Base-by-base conservation (phyloP, 2,888 invertebrate species). In the Nasonovia ribisnigri region DNA sequence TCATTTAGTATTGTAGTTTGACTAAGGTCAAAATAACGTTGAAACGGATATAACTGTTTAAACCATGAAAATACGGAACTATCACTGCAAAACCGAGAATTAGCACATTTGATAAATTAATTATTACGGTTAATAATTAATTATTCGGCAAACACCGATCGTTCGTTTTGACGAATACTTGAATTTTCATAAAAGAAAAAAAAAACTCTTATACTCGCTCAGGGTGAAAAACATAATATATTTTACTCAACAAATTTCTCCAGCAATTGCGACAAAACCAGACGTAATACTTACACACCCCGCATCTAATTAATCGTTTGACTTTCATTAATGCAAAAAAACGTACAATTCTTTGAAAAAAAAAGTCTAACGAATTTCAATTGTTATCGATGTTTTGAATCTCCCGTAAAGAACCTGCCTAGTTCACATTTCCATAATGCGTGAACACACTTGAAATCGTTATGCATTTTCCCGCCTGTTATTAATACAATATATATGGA, bases 261-360 rank as follows among this genome's bases (percentile, higher is more conserved):
- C 84, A 36, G 46, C 57, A n/a, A 84, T 84, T 84, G 84, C 51
- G 57, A 84, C 84, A 89, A 88, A 26, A 84, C 84, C 84, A 84
- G 93, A 93, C 93, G 84, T 93, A 57, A 89, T 90, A 88, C 88
- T 13, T 60, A 54, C 36, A 36, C 89, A 88, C 89, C 57, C 84
- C 93, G 46, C 43, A 48, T 84, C 93, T 93, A 93, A 93, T 93
- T 93, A 93, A 90, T 93, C 77, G 16, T 29, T 51, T n/a, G 67
- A 88, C 84, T 93, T 89, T 88, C 89, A 36, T 89, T 93, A 48
- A 90, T 67, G 54, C 84, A 46, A 84, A 93, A 93, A 93, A 84
- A 16, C 57, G 42, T 13, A 48, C 88, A 51, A 43, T 57, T 84
- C 46, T 89, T 57, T 36, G 46, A 46, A 57, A 48, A 92, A 88